These are phyloP conservation scores for Drosophila sturtevanti DNA, from an alignment of 1,140 invertebrate species.

Conservation along the genomic window DNA sequence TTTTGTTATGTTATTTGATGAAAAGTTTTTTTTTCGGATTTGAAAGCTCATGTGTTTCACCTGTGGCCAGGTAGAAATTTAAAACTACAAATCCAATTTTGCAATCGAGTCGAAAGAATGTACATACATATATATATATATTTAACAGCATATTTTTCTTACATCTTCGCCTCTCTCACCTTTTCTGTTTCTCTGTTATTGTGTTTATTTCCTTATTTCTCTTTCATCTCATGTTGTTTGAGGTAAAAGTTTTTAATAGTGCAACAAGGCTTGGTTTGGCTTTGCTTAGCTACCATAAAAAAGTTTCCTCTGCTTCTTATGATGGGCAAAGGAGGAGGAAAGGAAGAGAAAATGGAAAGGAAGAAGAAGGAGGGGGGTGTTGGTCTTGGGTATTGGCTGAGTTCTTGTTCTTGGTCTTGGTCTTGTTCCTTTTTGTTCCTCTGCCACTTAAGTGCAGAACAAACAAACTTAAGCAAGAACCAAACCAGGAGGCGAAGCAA, in stretches of 20 bases:
- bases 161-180: not conserved
- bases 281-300: slow-evolving; percentile 68
- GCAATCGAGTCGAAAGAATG: slow-evolving; percentile 64
- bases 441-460: slow-evolving; percentile 66
- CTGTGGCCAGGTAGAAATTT: slow-evolving; percentile 32
- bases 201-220: slow-evolving; percentile 20
- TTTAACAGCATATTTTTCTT: not conserved
- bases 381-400: slow-evolving; percentile 34
- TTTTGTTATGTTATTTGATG: slow-evolving; percentile 30
- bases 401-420: not conserved
- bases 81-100: slow-evolving; percentile 66
- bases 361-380: not conserved
- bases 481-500: not conserved
- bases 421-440: slow-evolving; percentile 24
- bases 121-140: not conserved
- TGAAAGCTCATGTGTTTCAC: slow-evolving; percentile 23
- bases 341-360: not conserved
- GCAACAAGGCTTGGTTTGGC: slow-evolving; percentile 46
- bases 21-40: slow-evolving; percentile 18
- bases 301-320: slow-evolving; percentile 24
- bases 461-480: slow-evolving; percentile 66
- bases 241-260: slow-evolving; percentile 73
- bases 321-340: too few relatives aligned
- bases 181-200: slow-evolving; percentile 2
- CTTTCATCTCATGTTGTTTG: slow-evolving; percentile 11